phyloP scores from a whole-genome alignment of 2,113 vertebrate species.

The Ariopsis seemanni region DNA sequence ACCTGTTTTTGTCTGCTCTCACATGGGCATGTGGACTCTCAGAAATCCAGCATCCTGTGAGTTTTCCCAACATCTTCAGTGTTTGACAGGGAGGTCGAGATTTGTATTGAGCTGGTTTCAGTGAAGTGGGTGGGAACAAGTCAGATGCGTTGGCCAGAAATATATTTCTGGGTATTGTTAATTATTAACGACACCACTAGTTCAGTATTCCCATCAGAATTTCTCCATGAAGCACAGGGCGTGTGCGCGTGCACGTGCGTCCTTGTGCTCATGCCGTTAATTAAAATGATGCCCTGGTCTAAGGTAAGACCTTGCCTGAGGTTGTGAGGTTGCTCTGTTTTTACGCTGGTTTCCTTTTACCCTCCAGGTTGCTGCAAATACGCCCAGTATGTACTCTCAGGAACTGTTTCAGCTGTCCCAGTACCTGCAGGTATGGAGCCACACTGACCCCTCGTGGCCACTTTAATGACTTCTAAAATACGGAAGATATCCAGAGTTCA shows the following conservation, averaged over 20 bases:
- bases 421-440: conserved; percentile 90
- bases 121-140: not conserved
- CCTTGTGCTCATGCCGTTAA: not conserved
- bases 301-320: not conserved
- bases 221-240: not conserved
- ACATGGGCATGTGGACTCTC: not conserved
- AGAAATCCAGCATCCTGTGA: not conserved
- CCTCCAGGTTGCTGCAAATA: conserved; percentile 93
- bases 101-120: not conserved
- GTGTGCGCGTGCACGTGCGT: not conserved
- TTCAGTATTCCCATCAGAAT: not conserved
- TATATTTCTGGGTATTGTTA: not conserved
- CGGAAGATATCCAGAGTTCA: not conserved
- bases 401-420: conserved; percentile 99
- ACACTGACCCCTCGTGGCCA: conserved; percentile 63
- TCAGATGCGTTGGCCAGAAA: not conserved
- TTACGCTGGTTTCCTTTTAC: conserved; percentile 9
- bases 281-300: not conserved
- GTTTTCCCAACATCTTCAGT: not conserved
- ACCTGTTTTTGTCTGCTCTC: not conserved
- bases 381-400: conserved; percentile 99
- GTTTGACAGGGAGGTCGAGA: no score
- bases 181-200: not conserved
- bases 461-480: not conserved
- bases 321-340: not conserved